Conservation (phyloP, 2,113 vertebrate genomes). For the Guaruba guarouba region DNA sequence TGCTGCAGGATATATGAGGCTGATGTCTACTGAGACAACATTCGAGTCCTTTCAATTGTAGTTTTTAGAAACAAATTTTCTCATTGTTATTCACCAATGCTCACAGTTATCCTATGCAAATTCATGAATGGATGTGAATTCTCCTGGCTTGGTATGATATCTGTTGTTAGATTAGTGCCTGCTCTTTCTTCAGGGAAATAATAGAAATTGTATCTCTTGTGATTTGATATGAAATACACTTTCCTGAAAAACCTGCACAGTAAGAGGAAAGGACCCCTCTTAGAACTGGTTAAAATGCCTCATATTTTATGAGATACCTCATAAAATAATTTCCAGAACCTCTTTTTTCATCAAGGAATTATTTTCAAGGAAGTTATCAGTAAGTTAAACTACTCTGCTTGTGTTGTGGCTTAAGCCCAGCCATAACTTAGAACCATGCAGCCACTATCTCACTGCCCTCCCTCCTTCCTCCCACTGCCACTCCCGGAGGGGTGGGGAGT, state of each 20-base stretch:
- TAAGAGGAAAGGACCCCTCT: background rate
- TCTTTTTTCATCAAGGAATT: background rate
- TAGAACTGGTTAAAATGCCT: background rate
- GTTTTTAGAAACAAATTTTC: background rate
- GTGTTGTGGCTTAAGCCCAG: too few species aligned
- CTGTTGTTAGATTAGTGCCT: background rate
- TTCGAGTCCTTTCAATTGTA: background rate
- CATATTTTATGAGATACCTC: background rate
- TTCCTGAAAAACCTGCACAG: background rate
- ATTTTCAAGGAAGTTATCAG: background rate
- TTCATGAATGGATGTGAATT: background rate
- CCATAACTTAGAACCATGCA: too few species aligned
- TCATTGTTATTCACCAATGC: background rate
- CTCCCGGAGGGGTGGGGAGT: too few species aligned
- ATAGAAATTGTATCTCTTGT: background rate
- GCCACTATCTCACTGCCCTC: too few species aligned
- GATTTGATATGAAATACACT: background rate
- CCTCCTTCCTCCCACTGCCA: too few species aligned
- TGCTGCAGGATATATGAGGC: background rate
- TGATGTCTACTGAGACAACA: background rate
- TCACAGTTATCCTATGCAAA: background rate
- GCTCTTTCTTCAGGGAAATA: conserved; percentile 35
- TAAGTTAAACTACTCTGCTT: background rate
- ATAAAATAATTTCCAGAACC: background rate
- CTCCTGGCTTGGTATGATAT: background rate